These are phyloP conservation scores for Acrossocheilus fasciatus DNA, from an alignment of 2,797 vertebrate genomes.

Conservation along the genomic window DNA sequence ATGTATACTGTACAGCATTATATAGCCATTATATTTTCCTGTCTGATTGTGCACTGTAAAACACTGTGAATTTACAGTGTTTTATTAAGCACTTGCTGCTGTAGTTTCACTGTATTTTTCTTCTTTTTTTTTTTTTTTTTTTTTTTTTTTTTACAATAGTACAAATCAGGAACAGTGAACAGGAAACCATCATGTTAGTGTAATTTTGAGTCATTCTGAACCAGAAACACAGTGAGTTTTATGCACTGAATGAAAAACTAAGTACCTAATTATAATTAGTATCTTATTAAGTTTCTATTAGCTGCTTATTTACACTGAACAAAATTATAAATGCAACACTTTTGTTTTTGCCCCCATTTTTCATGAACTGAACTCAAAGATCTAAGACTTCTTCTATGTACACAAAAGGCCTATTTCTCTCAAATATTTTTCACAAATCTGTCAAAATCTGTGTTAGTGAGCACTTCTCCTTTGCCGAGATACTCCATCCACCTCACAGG, in stretches of 20 bases:
- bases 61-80: not conserved
- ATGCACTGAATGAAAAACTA: not conserved
- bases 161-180: not conserved
- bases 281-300: not conserved
- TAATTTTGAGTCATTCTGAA: not conserved
- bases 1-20: not conserved
- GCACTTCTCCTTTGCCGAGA: too few species aligned
- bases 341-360: too few species aligned
- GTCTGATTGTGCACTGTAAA: not conserved
- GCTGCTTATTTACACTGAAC: not conserved
- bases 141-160: not conserved
- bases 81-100: not conserved
- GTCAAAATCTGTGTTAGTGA: too few species aligned
- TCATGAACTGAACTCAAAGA: too few species aligned
- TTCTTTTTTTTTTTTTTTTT: too few species aligned
- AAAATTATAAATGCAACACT: too few species aligned
- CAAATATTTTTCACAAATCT: too few species aligned
- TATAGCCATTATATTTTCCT: not conserved
- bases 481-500: too few species aligned
- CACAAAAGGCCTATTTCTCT: too few species aligned
- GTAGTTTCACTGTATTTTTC: not conserved
- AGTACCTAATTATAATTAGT: not conserved
- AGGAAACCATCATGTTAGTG: not conserved
- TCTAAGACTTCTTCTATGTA: too few species aligned
- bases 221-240: not conserved